Evolutionary conservation across 2,113 vertebrate species (phyloP), one percentile per base, ranked within the genome.

Genomic region (Raphicerus campestris): DNA sequence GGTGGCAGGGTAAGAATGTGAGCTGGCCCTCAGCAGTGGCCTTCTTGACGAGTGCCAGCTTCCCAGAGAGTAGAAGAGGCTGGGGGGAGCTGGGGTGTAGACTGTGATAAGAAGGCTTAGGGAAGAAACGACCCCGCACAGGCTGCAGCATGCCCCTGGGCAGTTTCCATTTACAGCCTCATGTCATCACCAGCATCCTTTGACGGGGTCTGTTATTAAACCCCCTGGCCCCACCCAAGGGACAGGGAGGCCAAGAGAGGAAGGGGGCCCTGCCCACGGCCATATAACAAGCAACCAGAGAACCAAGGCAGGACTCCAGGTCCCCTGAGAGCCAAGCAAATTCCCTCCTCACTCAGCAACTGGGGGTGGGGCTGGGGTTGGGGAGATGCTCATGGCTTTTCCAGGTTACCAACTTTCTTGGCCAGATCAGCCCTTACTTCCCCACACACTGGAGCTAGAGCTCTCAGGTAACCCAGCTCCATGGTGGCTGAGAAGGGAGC

Each of bases 281-380:
- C 53, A 28, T 6, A 3, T 30, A 70, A 22, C 15, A 32, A 75
- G 49, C 32, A 58, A 82, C 8, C 3, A 32, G 56, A 92, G 60
- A 42, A 32, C 14, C 11, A 32, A 58, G 17, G 49, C 1, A 1
- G 16, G 19, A 10, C 10, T 45, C 35, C 42, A 3, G 39, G 70
- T 39, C 2, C n/a, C 45, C 80, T 1, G 26, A 66, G 49, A 86
- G 55, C 53, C 42, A 22, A 58, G 56, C 2, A 24, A 58, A 20
- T 47, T 6, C 66, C 24, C 20, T 73, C 16, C 16, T 93, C 35
- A 6, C 11, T 16, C 87, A 45, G 28, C 28, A 13, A 2, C 1
- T 15, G 20, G 4, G 2, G 3, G 4, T 4, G 2, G 22, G n/a
- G 45, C 2, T 0, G 11, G 47, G 8, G 7, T 1, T 2, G 78